phyloP scores from a whole-genome alignment of 2,888 invertebrate species.

The Diadegma fenestrale region DNA sequence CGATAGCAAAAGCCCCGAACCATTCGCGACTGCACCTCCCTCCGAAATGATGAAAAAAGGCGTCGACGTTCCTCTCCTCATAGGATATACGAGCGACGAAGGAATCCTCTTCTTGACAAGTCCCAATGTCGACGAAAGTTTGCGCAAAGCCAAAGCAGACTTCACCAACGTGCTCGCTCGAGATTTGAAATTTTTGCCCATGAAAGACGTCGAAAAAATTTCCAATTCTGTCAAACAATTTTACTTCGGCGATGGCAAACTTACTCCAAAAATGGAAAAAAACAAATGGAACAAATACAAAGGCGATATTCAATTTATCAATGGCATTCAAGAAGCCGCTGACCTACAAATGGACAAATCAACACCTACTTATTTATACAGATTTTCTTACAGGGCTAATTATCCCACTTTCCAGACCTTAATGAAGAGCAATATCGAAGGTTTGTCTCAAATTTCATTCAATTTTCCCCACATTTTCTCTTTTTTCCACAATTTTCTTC shows the following conservation, averaged over 20 bases:
- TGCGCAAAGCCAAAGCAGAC: constrained; percentile 72
- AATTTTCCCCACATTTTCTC: background rate
- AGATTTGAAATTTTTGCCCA: constrained; percentile 78
- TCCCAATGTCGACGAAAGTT: constrained; percentile 22
- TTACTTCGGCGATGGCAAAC: constrained; percentile 85
- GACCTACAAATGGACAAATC: constrained; percentile 83
- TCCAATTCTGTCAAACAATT: constrained; percentile 83
- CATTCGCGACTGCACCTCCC: constrained; percentile 78
- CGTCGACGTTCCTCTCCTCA: constrained; percentile 86
- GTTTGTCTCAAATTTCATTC: background rate
- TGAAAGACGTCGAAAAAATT: constrained; percentile 75
- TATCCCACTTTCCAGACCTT: constrained; percentile 44
- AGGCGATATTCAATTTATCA: constrained; percentile 86
- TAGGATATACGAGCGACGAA: constrained; percentile 86
- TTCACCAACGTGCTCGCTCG: constrained; percentile 84
- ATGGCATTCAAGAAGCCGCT: constrained; percentile 84
- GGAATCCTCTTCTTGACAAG: constrained; percentile 81
- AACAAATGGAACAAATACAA: constrained; percentile 86
- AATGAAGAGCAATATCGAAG: constrained; percentile 8
- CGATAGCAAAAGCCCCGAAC: constrained; percentile 66
- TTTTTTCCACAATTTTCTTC: background rate
- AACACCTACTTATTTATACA: constrained; percentile 87
- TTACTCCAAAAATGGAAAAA: constrained; percentile 78
- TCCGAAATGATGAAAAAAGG: constrained; percentile 77
- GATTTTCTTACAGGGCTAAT: constrained; percentile 85